Base-by-base conservation (phyloP, 2,888 invertebrate species). In the Drosophila mettleri region DNA sequence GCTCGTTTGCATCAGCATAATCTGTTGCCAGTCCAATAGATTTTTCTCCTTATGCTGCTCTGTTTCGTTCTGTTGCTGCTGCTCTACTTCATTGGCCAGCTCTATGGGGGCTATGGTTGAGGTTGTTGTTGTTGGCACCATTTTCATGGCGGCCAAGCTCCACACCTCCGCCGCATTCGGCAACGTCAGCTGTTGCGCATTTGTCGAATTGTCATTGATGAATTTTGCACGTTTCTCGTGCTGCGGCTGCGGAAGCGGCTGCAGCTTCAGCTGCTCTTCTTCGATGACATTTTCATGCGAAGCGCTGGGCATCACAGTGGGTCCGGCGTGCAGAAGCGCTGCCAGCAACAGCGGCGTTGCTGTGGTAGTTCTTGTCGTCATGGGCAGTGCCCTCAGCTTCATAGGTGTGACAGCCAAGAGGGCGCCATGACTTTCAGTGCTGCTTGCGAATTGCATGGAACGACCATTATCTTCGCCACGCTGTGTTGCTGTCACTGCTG, bases 161-260 rank as follows among this genome's bases (percentile, higher is more conserved):
- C 92, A 92, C 1, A 85, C 90, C 33, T 92, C 92, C 1, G 90
- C 89, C 16, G 74, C 80, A 63, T 90, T 89, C 31, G 92, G 91
- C 46, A 91, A 62, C 24, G 79, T 83, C 41, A 91, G 65, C 60
- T 91, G 88, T 27, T 91, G 89, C 12, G 87, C 80, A 74, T 90
- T 91, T 33, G 90, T 91, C 14, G 89, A 87, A 60, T 90, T 91
- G 16, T 90, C 90, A 52, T 74, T 88, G 7, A 92, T 89, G 51
- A 87, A 91, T 78, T 92, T 92, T 0, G 88, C 86, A 14, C 90
- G 88, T 72, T 91, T 91, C 31, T 90, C 91, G 27, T 69, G 61
- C 68, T 71, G 49, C 48, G 60, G 68, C 27, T 46, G 70, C 54
- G 8, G 3, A 7, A 14, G 33, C 33, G 14, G 8, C 5, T 46